Evolutionary conservation across 2,888 invertebrate species (phyloP).

Genomic region (Exephanes ischioxanthus): DNA sequence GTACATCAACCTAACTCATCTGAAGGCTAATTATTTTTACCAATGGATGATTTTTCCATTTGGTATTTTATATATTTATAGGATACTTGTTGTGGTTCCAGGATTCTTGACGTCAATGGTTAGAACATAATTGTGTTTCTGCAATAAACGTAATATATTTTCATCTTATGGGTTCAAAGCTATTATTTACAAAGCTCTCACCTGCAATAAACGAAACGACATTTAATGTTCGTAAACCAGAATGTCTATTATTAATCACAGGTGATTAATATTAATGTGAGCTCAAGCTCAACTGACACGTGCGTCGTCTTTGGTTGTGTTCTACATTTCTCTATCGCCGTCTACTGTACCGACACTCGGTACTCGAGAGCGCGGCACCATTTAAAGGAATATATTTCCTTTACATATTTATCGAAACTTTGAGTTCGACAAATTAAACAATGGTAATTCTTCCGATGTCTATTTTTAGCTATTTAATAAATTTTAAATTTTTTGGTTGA

Average conservation of each 20-base stretch:
- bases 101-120: background rate
- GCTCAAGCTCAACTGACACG: background rate
- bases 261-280: background rate
- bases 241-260: background rate
- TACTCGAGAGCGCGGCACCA: background rate
- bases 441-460: no score
- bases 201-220: conserved; percentile 1
- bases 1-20: no score
- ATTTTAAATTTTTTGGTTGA: no score
- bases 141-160: background rate
- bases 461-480: no score
- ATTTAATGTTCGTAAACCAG: conserved; percentile 12
- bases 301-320: background rate
- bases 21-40: no score
- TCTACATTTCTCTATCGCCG: background rate
- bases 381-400: conserved; percentile 1
- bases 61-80: no score
- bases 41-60: no score
- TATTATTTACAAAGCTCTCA: background rate
- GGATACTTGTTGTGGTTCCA: background rate
- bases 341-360: conserved; percentile 1
- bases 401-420: background rate
- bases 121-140: conserved; percentile 12
- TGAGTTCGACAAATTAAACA: no score
- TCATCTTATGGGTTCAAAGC: background rate